These are phyloP conservation scores for Nymphalis urticae DNA, from an alignment of 2,888 invertebrate species.

Conservation along the genomic window DNA sequence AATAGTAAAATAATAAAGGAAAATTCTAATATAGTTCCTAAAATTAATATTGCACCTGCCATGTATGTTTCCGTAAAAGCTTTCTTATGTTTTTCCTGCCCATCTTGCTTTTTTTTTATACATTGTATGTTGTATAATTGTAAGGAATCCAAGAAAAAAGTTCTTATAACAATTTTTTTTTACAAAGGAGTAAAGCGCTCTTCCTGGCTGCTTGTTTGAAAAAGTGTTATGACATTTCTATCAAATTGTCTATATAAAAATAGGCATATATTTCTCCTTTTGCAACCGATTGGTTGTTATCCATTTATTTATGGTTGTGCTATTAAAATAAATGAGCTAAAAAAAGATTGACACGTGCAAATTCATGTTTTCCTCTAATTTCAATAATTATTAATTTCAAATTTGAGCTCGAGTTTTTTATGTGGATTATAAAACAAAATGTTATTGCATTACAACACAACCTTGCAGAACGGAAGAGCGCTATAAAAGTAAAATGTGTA, in stretches of 20 bases:
- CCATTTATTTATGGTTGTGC: too few relatives aligned
- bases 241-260: not conserved
- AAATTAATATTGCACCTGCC: not conserved
- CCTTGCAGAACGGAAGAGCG: slow-evolving; percentile 31
- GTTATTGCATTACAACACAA: not conserved
- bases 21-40: too few relatives aligned
- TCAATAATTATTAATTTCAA: too few relatives aligned
- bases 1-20: not conserved
- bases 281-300: too few relatives aligned
- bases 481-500: slow-evolving; percentile 10
- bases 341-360: too few relatives aligned
- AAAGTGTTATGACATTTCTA: not conserved
- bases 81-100: not conserved
- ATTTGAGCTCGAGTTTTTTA: too few relatives aligned
- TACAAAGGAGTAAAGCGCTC: slow-evolving; percentile 31
- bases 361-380: too few relatives aligned
- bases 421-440: too few relatives aligned
- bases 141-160: slow-evolving; percentile 10
- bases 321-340: too few relatives aligned
- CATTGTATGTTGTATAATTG: not conserved
- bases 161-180: slow-evolving; percentile 9
- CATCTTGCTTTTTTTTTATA: not conserved
- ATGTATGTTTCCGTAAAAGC: not conserved
- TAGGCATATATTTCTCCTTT: too few relatives aligned
- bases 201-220: slow-evolving; percentile 20